A percentile compares a stretch with the other conserved stretches of the same genome.
These are phyloP conservation scores for Drosophila hamatofila DNA, from an alignment of 2,888 invertebrate species.

Conservation along the genomic window DNA sequence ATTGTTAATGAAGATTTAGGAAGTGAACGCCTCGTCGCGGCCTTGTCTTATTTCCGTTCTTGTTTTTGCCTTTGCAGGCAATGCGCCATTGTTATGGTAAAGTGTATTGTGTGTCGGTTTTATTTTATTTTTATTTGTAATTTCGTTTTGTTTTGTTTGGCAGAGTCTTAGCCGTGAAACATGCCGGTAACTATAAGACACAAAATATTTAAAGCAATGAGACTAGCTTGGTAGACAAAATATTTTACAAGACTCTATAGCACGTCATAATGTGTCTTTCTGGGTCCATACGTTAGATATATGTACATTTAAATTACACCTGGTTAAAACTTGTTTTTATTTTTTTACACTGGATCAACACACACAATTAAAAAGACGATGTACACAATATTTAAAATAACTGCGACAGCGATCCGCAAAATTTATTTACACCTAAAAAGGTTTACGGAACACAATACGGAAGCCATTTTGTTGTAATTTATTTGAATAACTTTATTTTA, in stretches of 20 bases:
- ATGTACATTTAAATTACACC: conserved; percentile 38
- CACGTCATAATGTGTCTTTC: conserved; percentile 49
- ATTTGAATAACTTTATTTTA: conserved; percentile 56
- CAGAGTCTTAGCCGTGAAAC: conserved; percentile 35
- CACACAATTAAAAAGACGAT: conserved; percentile 21
- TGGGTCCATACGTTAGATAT: conserved; percentile 17
- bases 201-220: not conserved
- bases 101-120: conserved; percentile 1
- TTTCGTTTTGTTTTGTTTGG: not conserved
- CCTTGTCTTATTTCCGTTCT: conserved; percentile 21
- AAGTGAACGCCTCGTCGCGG: conserved; percentile 1
- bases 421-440: not conserved
- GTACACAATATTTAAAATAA: conserved; percentile 23
- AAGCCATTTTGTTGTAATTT: conserved; percentile 65
- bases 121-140: not conserved
- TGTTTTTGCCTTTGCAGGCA: conserved; percentile 35
- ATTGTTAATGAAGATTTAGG: conserved; percentile 16
- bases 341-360: conserved; percentile 24
- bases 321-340: conserved; percentile 31
- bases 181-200: conserved; percentile 54
- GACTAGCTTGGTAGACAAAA: conserved; percentile 20
- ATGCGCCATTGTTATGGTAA: conserved; percentile 44
- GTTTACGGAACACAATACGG: conserved; percentile 4
- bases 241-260: conserved; percentile 30
- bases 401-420: not conserved